Evolutionary conservation across 2,888 invertebrate species (phyloP).

Genomic region (Octonoba sinensis): DNA sequence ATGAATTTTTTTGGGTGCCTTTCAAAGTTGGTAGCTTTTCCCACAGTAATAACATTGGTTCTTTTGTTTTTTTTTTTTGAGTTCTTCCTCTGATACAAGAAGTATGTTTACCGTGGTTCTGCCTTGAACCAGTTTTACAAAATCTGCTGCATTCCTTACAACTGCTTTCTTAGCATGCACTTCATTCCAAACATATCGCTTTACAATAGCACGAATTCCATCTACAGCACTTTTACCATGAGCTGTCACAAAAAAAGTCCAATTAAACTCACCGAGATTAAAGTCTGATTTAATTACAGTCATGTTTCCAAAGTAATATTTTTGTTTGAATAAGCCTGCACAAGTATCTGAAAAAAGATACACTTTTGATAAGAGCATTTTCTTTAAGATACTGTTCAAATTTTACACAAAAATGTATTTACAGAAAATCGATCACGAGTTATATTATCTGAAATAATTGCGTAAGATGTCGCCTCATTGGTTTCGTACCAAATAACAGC

Average conservation of each 20-base stretch:
- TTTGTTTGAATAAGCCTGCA: not conserved
- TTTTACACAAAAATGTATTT: not conserved
- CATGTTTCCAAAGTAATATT: slow-evolving; percentile 2
- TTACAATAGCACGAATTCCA: slow-evolving; percentile 8
- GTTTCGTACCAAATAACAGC: slow-evolving; percentile 9
- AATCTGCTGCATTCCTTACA: slow-evolving; percentile 12
- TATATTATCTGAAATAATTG: slow-evolving; percentile 4
- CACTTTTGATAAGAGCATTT: not conserved
- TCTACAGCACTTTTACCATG: slow-evolving; percentile 8
- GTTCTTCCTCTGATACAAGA: not conserved
- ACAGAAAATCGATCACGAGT: slow-evolving; percentile 5
- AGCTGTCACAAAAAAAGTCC: not conserved
- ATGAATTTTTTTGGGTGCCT: slow-evolving; percentile 6
- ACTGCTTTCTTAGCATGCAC: not conserved
- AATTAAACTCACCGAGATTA: not conserved
- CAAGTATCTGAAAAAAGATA: slow-evolving; percentile 1
- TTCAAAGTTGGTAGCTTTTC: not conserved
- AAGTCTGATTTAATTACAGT: not conserved
- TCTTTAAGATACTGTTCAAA: not conserved
- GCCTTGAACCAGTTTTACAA: not conserved
- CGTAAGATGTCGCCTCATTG: not conserved
- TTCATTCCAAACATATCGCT: not conserved
- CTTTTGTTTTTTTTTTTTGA: not conserved
- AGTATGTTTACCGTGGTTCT: not conserved
- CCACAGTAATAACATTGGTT: not conserved